Evolutionary conservation across 2,797 vertebrate species (phyloP).

Genomic region (Cryptoblepharus egeriae): DNA sequence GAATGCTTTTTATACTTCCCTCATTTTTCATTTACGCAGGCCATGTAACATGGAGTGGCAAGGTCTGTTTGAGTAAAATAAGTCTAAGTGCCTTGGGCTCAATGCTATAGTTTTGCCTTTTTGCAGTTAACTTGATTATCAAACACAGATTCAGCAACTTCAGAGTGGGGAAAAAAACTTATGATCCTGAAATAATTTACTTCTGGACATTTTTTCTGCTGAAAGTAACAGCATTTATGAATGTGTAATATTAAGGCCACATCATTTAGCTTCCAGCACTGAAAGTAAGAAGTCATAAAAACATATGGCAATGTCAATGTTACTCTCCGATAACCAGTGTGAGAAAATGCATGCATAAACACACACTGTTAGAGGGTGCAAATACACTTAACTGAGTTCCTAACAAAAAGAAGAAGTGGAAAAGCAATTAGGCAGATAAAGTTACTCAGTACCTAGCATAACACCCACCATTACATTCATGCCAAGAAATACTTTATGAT

Average conservation of each 20-base stretch:
- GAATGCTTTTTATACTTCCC: background rate
- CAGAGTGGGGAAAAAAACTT: background rate
- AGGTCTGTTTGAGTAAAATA: background rate
- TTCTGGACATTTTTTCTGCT: conserved; percentile 7
- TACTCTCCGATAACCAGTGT: conserved; percentile 23
- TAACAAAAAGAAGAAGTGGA: conserved; percentile 30
- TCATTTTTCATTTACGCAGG: background rate
- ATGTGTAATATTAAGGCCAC: background rate
- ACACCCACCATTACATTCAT: conserved; percentile 23
- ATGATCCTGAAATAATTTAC: background rate
- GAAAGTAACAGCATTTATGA: conserved; percentile 1
- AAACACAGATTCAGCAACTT: conserved; percentile 5
- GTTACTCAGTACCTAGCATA: background rate
- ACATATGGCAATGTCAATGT: conserved; percentile 19
- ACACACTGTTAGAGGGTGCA: conserved; percentile 11
- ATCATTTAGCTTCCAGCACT: background rate
- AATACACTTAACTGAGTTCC: conserved; percentile 24
- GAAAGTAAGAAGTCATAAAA: conserved; percentile 22
- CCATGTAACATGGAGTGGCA: background rate
- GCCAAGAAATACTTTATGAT: conserved; percentile 64
- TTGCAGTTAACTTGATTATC: conserved; percentile 8
- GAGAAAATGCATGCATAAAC: conserved; percentile 4
- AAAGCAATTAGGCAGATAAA: conserved; percentile 30
- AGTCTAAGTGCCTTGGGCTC: background rate
- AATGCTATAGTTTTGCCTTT: background rate